Percentiles rank a stretch among this genome's conserved stretches.
Evolutionary conservation across 2,888 invertebrate species (phyloP).

Genomic region (Macrophya alboannulata): DNA sequence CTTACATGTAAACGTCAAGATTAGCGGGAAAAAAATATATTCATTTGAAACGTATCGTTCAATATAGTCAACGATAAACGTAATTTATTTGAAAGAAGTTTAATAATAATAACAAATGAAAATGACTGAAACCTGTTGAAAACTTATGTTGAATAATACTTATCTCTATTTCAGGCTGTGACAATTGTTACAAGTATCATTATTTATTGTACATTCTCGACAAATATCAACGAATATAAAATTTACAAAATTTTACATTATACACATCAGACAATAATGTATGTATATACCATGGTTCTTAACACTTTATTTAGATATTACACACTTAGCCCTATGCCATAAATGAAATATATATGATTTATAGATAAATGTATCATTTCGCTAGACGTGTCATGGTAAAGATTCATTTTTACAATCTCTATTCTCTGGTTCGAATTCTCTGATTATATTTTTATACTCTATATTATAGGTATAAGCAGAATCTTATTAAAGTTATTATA

Average conservation of each 20-base stretch:
- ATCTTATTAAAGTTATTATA: not conserved
- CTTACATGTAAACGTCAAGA: not conserved
- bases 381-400: not conserved
- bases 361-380: constrained; percentile 5
- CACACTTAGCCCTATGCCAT: not conserved
- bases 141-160: not conserved
- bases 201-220: not conserved
- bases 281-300: not conserved
- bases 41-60: not conserved
- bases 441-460: too few relatives aligned
- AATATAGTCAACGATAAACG: not conserved
- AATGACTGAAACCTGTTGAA: not conserved
- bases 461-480: not conserved
- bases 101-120: not conserved
- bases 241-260: constrained; percentile 1
- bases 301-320: not conserved
- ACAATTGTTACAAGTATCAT: constrained; percentile 11
- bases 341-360: not conserved
- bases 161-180: not conserved
- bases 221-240: not conserved
- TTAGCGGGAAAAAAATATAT: not conserved
- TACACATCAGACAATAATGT: not conserved
- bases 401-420: not conserved
- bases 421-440: not conserved
- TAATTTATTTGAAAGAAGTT: not conserved